phyloP scores from a whole-genome alignment of 2,888 invertebrate species.

The Amaurobius ferox region DNA sequence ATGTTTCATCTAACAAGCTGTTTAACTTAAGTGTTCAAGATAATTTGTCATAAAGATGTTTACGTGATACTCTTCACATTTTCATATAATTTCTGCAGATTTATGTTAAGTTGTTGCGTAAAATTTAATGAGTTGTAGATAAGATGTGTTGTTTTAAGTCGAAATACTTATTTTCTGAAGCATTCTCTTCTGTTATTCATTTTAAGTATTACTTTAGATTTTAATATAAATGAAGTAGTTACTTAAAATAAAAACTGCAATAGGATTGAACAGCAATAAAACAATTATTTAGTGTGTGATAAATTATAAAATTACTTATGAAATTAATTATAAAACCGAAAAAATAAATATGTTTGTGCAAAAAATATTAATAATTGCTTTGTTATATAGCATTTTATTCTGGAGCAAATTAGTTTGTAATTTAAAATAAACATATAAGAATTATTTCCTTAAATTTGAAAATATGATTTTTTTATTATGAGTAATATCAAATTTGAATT shows the following conservation, averaged over 20 bases:
- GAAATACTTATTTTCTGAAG: background rate
- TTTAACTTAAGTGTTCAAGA: background rate
- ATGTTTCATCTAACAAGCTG: slow-evolving; percentile 6
- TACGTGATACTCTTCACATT: slow-evolving; percentile 1
- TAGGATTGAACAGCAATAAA: background rate
- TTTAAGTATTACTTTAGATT: background rate
- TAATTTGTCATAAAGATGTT: background rate
- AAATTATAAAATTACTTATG: no score
- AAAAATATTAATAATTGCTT: no score
- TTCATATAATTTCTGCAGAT: background rate
- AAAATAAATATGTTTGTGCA: no score
- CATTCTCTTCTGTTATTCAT: background rate
- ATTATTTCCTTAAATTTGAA: no score
- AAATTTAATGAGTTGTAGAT: background rate
- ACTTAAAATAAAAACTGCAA: no score
- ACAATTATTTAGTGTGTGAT: no score
- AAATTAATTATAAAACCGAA: background rate
- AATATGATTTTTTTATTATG: no score
- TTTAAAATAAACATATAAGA: no score
- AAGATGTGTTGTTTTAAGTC: background rate
- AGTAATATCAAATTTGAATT: no score
- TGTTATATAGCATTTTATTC: background rate
- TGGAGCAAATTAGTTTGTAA: background rate
- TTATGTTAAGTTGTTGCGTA: background rate
- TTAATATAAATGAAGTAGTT: background rate